Evolutionary conservation across 2,797 vertebrate genomes (phyloP), one percentile per base, ranked within the genome.

Genomic region (Gymnothorax reevesii): DNA sequence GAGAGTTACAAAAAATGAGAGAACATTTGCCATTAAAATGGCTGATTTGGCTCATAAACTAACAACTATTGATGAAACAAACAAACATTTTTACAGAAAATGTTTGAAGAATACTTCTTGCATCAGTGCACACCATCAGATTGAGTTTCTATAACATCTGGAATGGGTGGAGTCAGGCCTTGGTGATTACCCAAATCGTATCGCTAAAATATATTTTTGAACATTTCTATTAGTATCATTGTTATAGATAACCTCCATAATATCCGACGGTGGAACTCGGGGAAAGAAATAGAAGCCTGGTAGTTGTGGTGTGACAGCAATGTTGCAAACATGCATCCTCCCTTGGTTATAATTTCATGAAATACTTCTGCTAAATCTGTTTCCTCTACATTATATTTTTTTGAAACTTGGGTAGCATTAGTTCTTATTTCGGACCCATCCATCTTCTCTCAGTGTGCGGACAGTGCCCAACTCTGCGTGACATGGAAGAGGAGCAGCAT

Each of bases 401-500:
- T 52, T 85, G 13, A 22, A 49, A 52, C 73, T 52, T 20, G 15
- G 6, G 12, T 77, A 7, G 20, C 17, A 7, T 77, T 42, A 77
- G 73, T 77, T 77, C 4, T 77, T 77, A 33, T 33, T 73, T 73
- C 3, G 69, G 69, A 42, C 12, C 12, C 69, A 33, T 73, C 9
- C 27, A 1, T 85, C 62, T 59, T 64, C 69, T 64, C 82, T 66
- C 88, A 92, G 79, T 87, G 62, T 25, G 33, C 83, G 49, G 71
- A 71, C 82, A 86, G 83, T 71, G 69, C 88, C 91, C 91, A 93
- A 85, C 86, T 85, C 49, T 91, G 90, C 79, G 90, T 83, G 59
- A 91, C 86, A 86, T 86, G 90, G 84, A 94, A 57, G 88, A 92
- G 86, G 85, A 95, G 57, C 66, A 95, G 89, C 22, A 95, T 71